These are phyloP conservation scores for Bacillus rossius DNA, from an alignment of 1,140 invertebrate genomes.

Conservation along the genomic window DNA sequence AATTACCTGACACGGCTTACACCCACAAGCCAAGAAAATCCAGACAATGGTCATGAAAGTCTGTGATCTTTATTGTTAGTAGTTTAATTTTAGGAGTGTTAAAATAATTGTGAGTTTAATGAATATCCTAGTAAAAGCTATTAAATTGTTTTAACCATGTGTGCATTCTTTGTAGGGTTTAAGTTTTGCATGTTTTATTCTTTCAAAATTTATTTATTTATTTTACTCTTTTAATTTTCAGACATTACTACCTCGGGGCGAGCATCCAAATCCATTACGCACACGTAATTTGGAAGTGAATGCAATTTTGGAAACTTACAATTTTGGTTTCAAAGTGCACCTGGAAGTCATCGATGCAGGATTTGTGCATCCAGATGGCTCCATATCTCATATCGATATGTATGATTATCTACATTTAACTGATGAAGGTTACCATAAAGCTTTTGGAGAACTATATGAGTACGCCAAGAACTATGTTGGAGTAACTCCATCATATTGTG, in stretches of 20 bases:
- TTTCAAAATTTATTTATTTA: neutral
- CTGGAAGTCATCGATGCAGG: constrained; percentile 68
- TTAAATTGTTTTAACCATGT: no score
- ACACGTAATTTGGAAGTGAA: constrained; percentile 72
- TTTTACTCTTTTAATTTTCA: constrained; percentile 44
- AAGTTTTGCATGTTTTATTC: no score
- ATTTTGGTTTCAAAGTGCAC: constrained; percentile 54
- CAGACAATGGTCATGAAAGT: no score
- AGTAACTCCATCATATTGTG: no score
- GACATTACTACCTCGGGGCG: constrained; percentile 78
- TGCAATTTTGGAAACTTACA: constrained; percentile 55
- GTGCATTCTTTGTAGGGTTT: no score
- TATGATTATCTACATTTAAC: constrained; percentile 84
- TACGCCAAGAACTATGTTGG: constrained; percentile 11
- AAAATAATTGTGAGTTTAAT: no score
- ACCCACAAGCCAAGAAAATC: no score
- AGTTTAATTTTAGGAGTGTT: no score
- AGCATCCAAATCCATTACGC: constrained; percentile 70
- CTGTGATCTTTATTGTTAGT: no score
- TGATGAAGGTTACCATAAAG: constrained; percentile 73
- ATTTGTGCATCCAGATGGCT: constrained; percentile 68
- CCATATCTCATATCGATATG: constrained; percentile 82
- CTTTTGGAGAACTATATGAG: constrained; percentile 75
- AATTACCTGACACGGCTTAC: no score
- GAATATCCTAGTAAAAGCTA: no score